Percentiles rank a stretch among this genome's conserved stretches.
Conservation (phyloP, 2,797 vertebrate genomes). For the Cichlasoma orientale region DNA sequence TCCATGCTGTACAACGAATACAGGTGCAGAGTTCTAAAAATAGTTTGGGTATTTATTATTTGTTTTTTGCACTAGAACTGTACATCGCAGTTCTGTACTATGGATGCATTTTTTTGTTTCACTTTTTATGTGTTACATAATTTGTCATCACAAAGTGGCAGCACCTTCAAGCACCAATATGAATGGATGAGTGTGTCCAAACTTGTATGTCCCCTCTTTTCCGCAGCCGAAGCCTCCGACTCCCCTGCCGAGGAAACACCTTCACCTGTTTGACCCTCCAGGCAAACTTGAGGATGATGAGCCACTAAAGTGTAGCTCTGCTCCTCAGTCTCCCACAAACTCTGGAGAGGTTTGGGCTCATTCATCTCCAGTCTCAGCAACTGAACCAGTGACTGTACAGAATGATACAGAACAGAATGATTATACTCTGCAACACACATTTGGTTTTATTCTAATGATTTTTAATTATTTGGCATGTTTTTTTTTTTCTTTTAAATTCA, state of each 20-base stretch:
- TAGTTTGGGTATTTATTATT: neutral
- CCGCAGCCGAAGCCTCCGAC: neutral
- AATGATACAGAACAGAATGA: neutral
- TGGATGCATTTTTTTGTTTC: neutral
- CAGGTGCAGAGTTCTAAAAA: neutral
- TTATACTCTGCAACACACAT: neutral
- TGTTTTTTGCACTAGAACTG: neutral
- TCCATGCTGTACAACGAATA: neutral
- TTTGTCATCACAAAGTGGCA: neutral
- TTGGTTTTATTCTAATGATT: neutral
- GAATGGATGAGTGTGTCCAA: no score
- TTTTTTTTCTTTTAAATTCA: neutral
- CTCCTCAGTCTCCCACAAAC: neutral
- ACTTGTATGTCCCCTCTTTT: neutral
- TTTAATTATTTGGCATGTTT: neutral
- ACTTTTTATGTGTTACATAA: neutral
- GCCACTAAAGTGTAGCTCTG: neutral
- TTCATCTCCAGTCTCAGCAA: neutral
- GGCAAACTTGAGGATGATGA: neutral
- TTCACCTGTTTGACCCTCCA: accelerated
- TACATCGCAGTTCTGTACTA: neutral
- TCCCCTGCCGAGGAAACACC: neutral
- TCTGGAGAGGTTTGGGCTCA: slow-evolving; percentile 1
- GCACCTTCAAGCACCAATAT: neutral
- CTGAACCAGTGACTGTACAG: neutral